A percentile compares a stretch with the other conserved stretches of the same genome.
Evolutionary conservation across 2,888 invertebrate genomes (phyloP).

Genomic region (Drosophila monieri): DNA sequence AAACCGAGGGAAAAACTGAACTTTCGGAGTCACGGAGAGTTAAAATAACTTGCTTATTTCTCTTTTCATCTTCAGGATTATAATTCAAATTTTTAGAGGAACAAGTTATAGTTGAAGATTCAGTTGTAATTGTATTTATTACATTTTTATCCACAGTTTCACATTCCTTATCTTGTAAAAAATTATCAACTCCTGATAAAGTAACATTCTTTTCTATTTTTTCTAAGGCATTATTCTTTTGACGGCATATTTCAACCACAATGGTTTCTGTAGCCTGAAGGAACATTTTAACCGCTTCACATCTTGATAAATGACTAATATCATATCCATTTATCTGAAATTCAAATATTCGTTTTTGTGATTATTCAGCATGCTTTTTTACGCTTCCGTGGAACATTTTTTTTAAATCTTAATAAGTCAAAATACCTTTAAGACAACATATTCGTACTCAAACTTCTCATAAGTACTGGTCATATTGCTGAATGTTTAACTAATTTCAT

Average conservation of each 20-base stretch:
- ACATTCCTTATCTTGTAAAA: slow-evolving; percentile 4
- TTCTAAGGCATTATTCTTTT: slow-evolving; percentile 56
- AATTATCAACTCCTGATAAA: slow-evolving; percentile 8
- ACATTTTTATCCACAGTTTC: slow-evolving; percentile 19
- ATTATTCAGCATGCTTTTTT: not conserved
- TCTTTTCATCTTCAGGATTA: not conserved
- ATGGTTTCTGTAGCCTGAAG: slow-evolving; percentile 86
- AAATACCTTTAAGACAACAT: slow-evolving; percentile 73
- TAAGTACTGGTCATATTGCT: slow-evolving; percentile 33
- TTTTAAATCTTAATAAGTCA: slow-evolving; percentile 13
- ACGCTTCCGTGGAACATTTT: not conserved
- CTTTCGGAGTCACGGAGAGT: slow-evolving; percentile 42
- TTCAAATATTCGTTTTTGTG: not conserved
- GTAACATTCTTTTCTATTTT: not conserved
- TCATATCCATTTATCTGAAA: slow-evolving; percentile 87
- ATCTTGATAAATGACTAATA: slow-evolving; percentile 86
- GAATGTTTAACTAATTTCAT: slow-evolving; percentile 21
- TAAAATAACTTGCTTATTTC: slow-evolving; percentile 51
- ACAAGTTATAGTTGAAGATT: slow-evolving; percentile 20
- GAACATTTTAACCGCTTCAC: slow-evolving; percentile 86
- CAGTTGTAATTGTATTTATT: slow-evolving; percentile 13
- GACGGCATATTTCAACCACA: slow-evolving; percentile 86
- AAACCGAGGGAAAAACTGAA: not conserved
- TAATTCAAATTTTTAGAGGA: slow-evolving; percentile 18
- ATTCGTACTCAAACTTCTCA: slow-evolving; percentile 66